Evolutionary conservation across 1,140 invertebrate genomes (phyloP), one percentile per base, ranked within the genome.

Genomic region (Lysiphlebus fabarum): DNA sequence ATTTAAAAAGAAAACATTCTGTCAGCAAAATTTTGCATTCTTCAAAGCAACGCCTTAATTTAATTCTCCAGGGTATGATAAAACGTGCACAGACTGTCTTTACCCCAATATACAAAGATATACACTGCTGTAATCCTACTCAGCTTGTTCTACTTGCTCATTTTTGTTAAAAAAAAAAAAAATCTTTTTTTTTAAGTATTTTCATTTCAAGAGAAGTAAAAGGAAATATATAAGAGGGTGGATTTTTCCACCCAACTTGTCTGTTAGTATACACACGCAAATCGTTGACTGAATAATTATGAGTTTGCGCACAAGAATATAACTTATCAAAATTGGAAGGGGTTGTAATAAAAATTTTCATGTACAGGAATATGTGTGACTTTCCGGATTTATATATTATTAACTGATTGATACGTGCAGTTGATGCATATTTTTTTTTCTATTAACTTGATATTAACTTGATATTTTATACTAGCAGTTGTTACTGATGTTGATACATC

Each of bases 291-390:
- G 68, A 71, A 76, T 75, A 77, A 78, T 79, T 77, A 78, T 72
- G 76, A 73, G 72, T 70, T 73, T 79, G 77, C 77, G 77, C 77
- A 77, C 69, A 73, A 66, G 55, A 55, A 65, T 62, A 63, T 26
- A 26, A 26, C 17, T 26, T 26, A 26, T 4, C 17, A 26, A 65
- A 64, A 61, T 62, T 59, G 51, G 56, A 53, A 63, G 48, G 58
- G 62, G 61, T 62, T 53, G 62, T 59, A 63, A 66, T 66, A 63
- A 58, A 66, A 59, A 59, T 14, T 42, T 50, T 50, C 50, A n/a
- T 51, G 49, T 51, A 51, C 49, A n/a, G 49, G 37, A 34, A 36
- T n/a, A 38, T n/a, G 36, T 37, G 59, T 59, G 59, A 59, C 51
- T 47, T 60, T 63, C 59, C 61, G 53, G 59, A 63, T 62, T 53